A percentile compares a stretch with the other conserved stretches of the same genome.
These are phyloP conservation scores for Hypotaenidia philippensis DNA, from an alignment of 2,797 vertebrate species.

Conservation along the genomic window DNA sequence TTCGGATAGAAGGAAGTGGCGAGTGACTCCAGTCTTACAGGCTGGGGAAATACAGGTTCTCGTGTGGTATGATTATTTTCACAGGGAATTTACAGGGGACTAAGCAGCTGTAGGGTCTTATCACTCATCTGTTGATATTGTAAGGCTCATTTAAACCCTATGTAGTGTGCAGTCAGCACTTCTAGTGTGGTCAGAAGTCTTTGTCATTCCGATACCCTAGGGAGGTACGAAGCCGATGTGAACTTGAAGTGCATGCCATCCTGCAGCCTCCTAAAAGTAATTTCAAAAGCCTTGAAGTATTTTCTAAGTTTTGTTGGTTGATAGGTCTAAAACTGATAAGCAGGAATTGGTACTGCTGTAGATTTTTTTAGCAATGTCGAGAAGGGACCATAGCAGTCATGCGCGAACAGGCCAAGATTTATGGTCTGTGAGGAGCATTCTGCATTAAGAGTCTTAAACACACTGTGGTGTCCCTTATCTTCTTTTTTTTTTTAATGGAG, in stretches of 20 bases:
- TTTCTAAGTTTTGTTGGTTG: background rate
- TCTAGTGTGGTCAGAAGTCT: background rate
- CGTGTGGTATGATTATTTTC: background rate
- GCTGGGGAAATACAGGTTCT: background rate
- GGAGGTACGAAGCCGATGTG: slow-evolving; percentile 1
- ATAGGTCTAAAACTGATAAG: background rate
- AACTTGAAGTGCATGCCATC: background rate
- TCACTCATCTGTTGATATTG: background rate
- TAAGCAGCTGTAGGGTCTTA: background rate
- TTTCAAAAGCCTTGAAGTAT: background rate
- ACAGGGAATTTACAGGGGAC: background rate
- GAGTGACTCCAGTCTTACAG: background rate
- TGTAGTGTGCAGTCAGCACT: background rate
- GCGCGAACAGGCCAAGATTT: background rate
- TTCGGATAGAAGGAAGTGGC: background rate
- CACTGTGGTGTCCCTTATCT: background rate
- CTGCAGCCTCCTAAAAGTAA: background rate
- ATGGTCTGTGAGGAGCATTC: background rate
- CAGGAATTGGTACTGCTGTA: background rate
- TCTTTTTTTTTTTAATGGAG: background rate
- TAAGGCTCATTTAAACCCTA: background rate
- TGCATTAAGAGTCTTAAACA: background rate
- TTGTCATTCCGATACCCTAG: background rate
- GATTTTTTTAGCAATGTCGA: background rate
- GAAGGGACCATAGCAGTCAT: background rate